Percentiles rank a stretch among this genome's conserved stretches.
These are phyloP conservation scores for Cichlasoma orientale DNA, from an alignment of 2,797 vertebrate species.

Conservation along the genomic window DNA sequence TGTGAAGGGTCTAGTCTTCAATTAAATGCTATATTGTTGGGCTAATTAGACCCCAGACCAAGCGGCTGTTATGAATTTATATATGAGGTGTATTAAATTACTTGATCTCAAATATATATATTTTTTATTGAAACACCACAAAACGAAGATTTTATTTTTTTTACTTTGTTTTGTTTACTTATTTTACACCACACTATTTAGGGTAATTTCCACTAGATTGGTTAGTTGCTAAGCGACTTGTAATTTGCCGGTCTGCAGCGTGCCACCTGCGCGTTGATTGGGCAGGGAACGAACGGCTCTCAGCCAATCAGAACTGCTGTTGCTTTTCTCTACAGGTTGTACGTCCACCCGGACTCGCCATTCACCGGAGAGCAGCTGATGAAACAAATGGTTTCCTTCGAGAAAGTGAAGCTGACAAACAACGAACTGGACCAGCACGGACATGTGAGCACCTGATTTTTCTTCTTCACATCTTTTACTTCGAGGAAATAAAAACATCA, in stretches of 20 bases:
- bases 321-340: slow-evolving; percentile 79
- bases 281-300: neutral
- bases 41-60: neutral
- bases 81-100: neutral
- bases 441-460: slow-evolving; percentile 82
- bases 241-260: neutral
- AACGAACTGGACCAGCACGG: slow-evolving; percentile 98
- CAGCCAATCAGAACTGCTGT: slow-evolving; percentile 50
- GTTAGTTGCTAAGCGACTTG: slow-evolving; percentile 12
- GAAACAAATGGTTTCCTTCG: slow-evolving; percentile 99
- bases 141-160: neutral
- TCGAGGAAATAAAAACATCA: neutral
- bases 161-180: neutral
- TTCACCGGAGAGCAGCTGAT: slow-evolving; percentile 96
- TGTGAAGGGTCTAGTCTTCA: neutral
- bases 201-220: neutral
- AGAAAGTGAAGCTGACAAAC: slow-evolving; percentile 99
- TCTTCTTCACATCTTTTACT: neutral
- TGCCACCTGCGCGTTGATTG: slow-evolving; percentile 3
- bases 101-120: neutral
- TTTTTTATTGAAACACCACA: too few species aligned
- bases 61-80: neutral
- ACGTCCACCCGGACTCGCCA: slow-evolving; percentile 96
- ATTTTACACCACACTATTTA: neutral
- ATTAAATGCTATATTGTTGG: neutral